These are phyloP conservation scores for Megalops atlanticus DNA, from an alignment of 2,113 vertebrate genomes.

Conservation along the genomic window DNA sequence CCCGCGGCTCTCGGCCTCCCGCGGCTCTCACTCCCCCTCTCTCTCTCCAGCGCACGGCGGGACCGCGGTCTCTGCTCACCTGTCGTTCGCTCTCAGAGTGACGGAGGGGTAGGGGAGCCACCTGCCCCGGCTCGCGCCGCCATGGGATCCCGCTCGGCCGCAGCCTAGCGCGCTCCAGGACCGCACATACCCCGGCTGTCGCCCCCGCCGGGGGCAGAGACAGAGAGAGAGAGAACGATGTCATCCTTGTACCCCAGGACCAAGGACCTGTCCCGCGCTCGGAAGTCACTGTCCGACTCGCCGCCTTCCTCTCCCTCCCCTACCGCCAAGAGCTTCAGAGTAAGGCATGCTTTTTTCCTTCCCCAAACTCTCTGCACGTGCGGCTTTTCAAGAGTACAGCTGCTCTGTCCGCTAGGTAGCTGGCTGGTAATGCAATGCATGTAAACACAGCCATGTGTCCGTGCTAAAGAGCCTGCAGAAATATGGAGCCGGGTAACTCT, in stretches of 20 bases:
- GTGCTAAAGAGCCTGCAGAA: not conserved
- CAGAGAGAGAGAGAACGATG: slow-evolving; percentile 77
- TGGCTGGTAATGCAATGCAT: not conserved
- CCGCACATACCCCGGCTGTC: not conserved
- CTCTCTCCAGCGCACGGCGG: slow-evolving; percentile 6
- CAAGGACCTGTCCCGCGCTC: slow-evolving; percentile 88
- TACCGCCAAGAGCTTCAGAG: slow-evolving; percentile 89
- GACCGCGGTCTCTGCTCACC: slow-evolving; percentile 17
- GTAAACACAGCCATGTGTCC: not conserved
- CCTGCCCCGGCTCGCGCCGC: slow-evolving; percentile 31
- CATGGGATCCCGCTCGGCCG: slow-evolving; percentile 52
- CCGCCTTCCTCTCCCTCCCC: slow-evolving; percentile 89
- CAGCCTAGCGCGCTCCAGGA: slow-evolving; percentile 33
- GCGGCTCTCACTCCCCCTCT: slow-evolving; percentile 19
- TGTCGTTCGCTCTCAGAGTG: slow-evolving; percentile 40
- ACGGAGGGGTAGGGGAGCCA: slow-evolving; percentile 49
- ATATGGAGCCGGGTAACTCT: not conserved
- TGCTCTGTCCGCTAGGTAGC: not conserved
- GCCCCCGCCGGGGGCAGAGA: slow-evolving; percentile 20
- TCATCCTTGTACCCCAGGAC: slow-evolving; percentile 85
- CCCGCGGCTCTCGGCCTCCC: too few species aligned
- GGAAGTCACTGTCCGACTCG: slow-evolving; percentile 88
- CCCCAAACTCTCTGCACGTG: not conserved
- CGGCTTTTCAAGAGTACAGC: not conserved
- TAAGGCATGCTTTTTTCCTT: slow-evolving; percentile 69